Evolutionary conservation across 2,797 vertebrate species (phyloP).

Genomic region (Ataeniobius toweri): DNA sequence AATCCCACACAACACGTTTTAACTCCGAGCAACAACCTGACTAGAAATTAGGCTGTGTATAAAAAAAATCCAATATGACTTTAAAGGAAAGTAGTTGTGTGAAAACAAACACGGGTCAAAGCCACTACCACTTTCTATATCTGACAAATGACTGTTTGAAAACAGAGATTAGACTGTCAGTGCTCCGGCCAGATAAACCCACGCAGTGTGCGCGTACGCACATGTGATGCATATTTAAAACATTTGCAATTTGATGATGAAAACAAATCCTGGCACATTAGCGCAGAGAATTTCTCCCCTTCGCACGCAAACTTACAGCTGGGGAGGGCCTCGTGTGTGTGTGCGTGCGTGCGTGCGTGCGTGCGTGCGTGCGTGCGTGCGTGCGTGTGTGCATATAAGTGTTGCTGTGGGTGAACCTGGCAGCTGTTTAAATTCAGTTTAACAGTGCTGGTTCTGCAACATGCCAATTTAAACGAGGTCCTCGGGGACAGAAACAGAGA

Average conservation of each 20-base stretch:
- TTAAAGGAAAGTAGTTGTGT: conserved; percentile 43
- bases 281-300: conserved; percentile 73
- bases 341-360: conserved; percentile 23
- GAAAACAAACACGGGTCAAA: conserved; percentile 62
- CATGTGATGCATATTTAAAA: conserved; percentile 77
- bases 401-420: conserved; percentile 58
- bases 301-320: conserved; percentile 75
- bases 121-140: conserved; percentile 49
- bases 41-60: conserved; percentile 13
- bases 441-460: conserved; percentile 63
- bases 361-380: conserved; percentile 24
- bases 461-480: conserved; percentile 75
- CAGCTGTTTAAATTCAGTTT: conserved; percentile 79
- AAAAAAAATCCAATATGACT: conserved; percentile 47
- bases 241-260: conserved; percentile 80
- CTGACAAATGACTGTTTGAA: conserved; percentile 65
- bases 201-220: conserved; percentile 28
- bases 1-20: conserved; percentile 30
- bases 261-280: conserved; percentile 81
- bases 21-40: conserved; percentile 21
- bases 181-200: conserved; percentile 51
- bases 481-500: conserved; percentile 63
- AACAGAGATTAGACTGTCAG: conserved; percentile 63
- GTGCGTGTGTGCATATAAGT: conserved; percentile 14
- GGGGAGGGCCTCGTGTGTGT: conserved; percentile 61